Evolutionary conservation across 2,888 invertebrate species (phyloP), one percentile per base, ranked within the genome.

Genomic region (Phania funesta): DNA sequence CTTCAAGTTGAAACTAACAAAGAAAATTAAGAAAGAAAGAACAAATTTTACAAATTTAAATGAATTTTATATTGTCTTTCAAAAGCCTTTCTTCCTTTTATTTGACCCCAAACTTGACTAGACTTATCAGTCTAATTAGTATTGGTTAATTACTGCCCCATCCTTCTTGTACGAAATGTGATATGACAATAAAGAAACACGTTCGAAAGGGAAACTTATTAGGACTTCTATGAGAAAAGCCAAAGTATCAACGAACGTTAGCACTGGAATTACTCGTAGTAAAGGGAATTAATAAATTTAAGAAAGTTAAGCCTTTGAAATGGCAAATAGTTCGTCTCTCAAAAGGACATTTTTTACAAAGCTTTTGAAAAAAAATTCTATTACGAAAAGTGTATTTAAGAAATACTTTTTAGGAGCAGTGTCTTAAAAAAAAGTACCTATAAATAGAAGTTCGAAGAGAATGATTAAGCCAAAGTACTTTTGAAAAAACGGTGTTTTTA

Each of bases 91-190:
- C 32, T n/a, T 11, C 29, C 6, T 35, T 58, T 35, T 18, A 41
- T 20, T 29, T 50, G 11, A n/a, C n/a, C n/a, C 46, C 41, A 50
- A 67, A 67, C 41, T 75, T 56, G 29, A 29, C 41, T 41, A n/a
- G 4, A 38, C 60, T 73, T 52, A 41, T 62, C 7, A 24, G 22
- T 58, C 35, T 54, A 32, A 16, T 41, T 16, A 35, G 50, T 26
- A 24, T 24, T 24, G 29, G n/a, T 62, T 18, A 22, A 16, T 67
- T 50, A 41, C 5, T 11, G 22, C n/a, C n/a, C n/a, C n/a, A n/a
- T n/a, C n/a, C n/a, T 60, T 58, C 22, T 22, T 22, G n/a, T 48
- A 16, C 16, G 78, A 73, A 79, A 79, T 67, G 1, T 79, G 58
- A 73, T 73, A 79, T 9, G 41, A 7, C 52, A 24, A 24, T 4